A percentile compares a stretch with the other conserved stretches of the same genome.
phyloP scores from a whole-genome alignment of 1,140 invertebrate genomes.

The Bombus confusus region DNA sequence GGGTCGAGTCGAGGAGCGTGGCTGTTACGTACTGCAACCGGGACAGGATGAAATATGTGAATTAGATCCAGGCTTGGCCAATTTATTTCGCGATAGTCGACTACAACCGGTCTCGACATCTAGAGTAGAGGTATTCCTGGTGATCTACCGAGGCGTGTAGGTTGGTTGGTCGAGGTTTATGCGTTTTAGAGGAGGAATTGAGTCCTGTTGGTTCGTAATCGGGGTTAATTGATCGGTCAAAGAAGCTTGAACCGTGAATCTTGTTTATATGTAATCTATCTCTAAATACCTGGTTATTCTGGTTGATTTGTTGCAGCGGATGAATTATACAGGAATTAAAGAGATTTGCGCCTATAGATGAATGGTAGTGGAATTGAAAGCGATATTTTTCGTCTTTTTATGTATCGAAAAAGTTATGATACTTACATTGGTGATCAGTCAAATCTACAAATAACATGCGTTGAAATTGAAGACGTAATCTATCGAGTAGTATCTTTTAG shows the following conservation, averaged over 20 bases:
- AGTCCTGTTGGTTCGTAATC: not conserved
- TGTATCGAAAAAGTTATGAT: no score
- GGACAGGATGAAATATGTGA: constrained; percentile 32
- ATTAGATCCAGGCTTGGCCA: constrained; percentile 7
- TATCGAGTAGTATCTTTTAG: no score
- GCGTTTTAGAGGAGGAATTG: not conserved
- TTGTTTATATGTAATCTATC: not conserved
- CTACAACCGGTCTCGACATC: not conserved
- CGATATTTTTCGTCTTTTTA: no score
- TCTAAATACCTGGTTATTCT: not conserved
- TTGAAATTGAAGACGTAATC: no score
- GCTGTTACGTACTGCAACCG: not conserved
- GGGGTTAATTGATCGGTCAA: not conserved
- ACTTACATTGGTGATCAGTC: no score
- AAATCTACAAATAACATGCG: no score
- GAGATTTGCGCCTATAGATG: no score
- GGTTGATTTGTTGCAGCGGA: not conserved
- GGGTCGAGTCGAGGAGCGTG: not conserved
- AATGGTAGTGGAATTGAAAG: no score
- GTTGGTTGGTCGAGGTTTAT: not conserved
- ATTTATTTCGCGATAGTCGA: constrained; percentile 6
- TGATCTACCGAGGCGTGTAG: constrained; percentile 8
- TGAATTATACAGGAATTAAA: no score
- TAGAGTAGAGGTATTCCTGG: not conserved
- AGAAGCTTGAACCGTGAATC: not conserved